A percentile compares a stretch with the other conserved stretches of the same genome.
These are phyloP conservation scores for Agrilus planipennis DNA, from an alignment of 1,140 invertebrate species.

Conservation along the genomic window DNA sequence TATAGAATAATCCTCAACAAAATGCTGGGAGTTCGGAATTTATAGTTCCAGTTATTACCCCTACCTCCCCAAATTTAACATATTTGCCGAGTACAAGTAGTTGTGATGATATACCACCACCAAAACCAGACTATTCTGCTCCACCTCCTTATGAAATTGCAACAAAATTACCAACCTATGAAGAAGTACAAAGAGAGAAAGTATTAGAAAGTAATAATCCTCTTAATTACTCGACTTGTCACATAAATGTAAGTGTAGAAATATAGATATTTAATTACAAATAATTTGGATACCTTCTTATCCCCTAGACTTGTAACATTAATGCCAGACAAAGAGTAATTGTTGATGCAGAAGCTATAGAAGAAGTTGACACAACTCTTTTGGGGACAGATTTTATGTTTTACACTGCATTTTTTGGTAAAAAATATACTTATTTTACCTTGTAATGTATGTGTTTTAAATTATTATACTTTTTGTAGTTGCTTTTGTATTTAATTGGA, in stretches of 20 bases:
- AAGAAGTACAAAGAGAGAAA: slow-evolving; percentile 80
- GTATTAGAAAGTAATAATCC: slow-evolving; percentile 67
- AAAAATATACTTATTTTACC: slow-evolving; percentile 10
- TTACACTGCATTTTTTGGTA: slow-evolving; percentile 74
- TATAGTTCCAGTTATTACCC: too few species aligned
- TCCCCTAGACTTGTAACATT: too few species aligned
- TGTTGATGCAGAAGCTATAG: slow-evolving; percentile 58
- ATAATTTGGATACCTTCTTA: too few species aligned
- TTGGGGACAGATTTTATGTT: slow-evolving; percentile 84
- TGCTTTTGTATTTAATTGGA: slow-evolving; percentile 89
- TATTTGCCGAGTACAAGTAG: too few species aligned
- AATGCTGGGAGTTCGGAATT: too few species aligned
- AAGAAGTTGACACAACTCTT: slow-evolving; percentile 60
- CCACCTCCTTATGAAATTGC: slow-evolving; percentile 75
- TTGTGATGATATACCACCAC: slow-evolving; percentile 55
- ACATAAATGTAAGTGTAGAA: too few species aligned
- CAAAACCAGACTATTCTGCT: slow-evolving; percentile 68
- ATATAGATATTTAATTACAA: too few species aligned
- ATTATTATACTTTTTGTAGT: slow-evolving; percentile 39
- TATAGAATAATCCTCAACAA: too few species aligned
- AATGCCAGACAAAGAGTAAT: background rate
- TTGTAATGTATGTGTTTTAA: background rate
- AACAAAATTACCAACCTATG: slow-evolving; percentile 77
- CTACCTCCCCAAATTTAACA: too few species aligned
- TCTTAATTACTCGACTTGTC: too few species aligned